Evolutionary conservation across 2,888 invertebrate species (phyloP), one percentile per base, ranked within the genome.

Genomic region (Byasa hedistus): DNA sequence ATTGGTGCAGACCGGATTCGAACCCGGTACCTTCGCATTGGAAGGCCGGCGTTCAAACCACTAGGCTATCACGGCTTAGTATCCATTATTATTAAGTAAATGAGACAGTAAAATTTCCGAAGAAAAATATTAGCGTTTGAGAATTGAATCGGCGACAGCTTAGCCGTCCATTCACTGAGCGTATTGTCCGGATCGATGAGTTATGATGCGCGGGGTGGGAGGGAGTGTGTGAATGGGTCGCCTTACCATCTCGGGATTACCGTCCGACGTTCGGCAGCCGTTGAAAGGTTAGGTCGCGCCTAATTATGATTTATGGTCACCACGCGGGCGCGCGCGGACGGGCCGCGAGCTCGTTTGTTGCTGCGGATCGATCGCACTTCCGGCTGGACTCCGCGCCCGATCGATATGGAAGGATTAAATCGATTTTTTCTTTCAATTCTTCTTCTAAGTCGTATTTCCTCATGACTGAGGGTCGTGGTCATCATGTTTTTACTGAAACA

Each of bases 261-360:
- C 69, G 77, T 76, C 75, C 65, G 73, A 66, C 78, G 78, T 84
- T 88, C 85, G 87, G 87, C 88, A 89, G 80, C 86, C 86, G 88
- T 77, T 86, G 87, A 88, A 83, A 85, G 80, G 84, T 83, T 78
- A 76, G 76, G 74, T 79, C 79, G 75, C 69, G 61, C 78, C 81
- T 90, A 90, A 90, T 89, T 89, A 90, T 89, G 87, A 89, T 89
- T 89, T 89, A 89, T 87, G 68, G 71, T 63, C 61, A 32, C 23
- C 66, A 57, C 48, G 21, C 21, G 21, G 61, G 39, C 64, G 62
- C n/a, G 65, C 69, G 69, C 63, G 23, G 54, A 27, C 63, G 65
- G 27, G 48, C 19, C 23, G 54, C 68, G 48, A 69, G 65, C 51
- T 56, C 64, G 52, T 65, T 58, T 60, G 61, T 64, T 64, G 44